Base-by-base conservation (phyloP, 2,797 vertebrate species). In the Lepidocolaptes lacrymiger region DNA sequence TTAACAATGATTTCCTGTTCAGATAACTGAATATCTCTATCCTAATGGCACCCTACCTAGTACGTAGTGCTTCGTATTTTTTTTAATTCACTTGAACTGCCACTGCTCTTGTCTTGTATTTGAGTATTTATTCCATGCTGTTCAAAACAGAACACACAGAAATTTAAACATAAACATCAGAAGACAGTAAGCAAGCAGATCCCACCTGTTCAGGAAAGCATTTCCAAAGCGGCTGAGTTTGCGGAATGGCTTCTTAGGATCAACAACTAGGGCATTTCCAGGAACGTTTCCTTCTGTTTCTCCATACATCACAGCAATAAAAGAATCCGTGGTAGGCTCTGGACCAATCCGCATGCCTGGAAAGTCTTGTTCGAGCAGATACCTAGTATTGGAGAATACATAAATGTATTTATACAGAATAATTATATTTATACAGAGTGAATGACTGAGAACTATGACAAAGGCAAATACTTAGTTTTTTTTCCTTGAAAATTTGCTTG, bases 331-430 rank as follows among this genome's bases (percentile, higher is more conserved):
- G 69, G 99, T 99, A 44, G 99, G 99, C 93, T 99, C 99, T 0
- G 99, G 99, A 37, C 99, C 99, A 32, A 99, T 99, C 87, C 99
- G 97, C 99, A 99, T 99, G 56, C 99, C 99, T 4, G 99, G 99
- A 74, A 99, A 99, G 61, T 99, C 99, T 97, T 99, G 98, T 88
- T 99, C 99, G 11, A 99, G 86, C 68, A 99, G 97, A 87, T 99
- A 99, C 93, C 99, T 99, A 64, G 97, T 80, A 30, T 63, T 20
- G 16, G 52, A 61, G 21, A 93, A 84, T 6, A 78, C 21, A 69
- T 12, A 48, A 80, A 74, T 59, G 7, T 10, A 54, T 58, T 72
- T 48, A 84, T 59, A 41, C 7, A 41, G 11, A 72, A 54, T 4
- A 54, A 20, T 27, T 41, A 22, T 6, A 72, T 32, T 77, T 58